These are phyloP conservation scores for Bubalus kerabau DNA, from an alignment of 2,113 vertebrate species.

Conservation along the genomic window DNA sequence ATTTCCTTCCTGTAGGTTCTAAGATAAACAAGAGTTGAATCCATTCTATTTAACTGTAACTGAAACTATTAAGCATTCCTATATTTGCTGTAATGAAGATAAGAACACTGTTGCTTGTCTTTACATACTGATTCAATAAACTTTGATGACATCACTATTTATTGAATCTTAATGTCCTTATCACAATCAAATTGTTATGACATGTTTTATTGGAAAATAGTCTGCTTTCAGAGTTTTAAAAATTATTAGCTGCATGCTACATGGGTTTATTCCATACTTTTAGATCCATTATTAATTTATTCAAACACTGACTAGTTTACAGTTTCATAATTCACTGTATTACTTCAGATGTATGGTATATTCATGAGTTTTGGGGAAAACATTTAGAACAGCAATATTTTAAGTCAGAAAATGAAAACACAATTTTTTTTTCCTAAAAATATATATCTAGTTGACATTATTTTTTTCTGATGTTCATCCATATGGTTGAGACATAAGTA, in stretches of 20 bases:
- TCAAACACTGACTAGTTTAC: slow-evolving; percentile 32
- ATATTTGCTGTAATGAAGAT: neutral
- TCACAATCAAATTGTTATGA: neutral
- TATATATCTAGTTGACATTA: neutral
- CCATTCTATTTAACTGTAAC: neutral
- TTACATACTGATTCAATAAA: neutral
- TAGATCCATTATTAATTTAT: slow-evolving; percentile 31
- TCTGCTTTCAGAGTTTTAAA: neutral
- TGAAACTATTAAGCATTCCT: neutral
- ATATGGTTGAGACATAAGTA: slow-evolving; percentile 58
- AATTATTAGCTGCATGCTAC: neutral
- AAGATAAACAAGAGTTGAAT: neutral
- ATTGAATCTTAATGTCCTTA: neutral
- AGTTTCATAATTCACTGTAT: slow-evolving; percentile 33
- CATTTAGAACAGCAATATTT: slow-evolving; percentile 44
- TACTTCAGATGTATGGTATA: slow-evolving; percentile 25
- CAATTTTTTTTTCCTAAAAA: slow-evolving; percentile 1
- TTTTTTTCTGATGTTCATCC: slow-evolving; percentile 47
- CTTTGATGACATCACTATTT: neutral
- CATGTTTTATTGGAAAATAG: neutral
- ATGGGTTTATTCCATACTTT: neutral
- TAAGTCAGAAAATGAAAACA: slow-evolving; percentile 49
- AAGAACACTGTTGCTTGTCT: neutral
- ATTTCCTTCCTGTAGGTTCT: neutral
- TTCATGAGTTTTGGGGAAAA: neutral